These are phyloP conservation scores for Tenthredo livida DNA, from an alignment of 2,888 invertebrate genomes.

Conservation along the genomic window DNA sequence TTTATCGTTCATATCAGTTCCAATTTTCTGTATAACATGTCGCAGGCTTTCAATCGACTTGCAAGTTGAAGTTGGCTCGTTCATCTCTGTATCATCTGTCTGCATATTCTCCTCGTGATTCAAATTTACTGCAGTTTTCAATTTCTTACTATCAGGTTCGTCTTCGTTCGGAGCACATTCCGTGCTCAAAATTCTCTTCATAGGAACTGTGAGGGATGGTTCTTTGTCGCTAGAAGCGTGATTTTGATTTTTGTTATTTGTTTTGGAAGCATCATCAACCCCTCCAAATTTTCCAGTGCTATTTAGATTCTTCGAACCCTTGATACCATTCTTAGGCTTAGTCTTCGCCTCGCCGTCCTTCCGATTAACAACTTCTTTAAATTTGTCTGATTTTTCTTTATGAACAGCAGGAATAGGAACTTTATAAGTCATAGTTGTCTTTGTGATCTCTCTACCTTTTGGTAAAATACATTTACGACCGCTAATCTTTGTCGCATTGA, in stretches of 20 bases:
- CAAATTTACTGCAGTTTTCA: slow-evolving; percentile 53
- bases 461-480: slow-evolving; percentile 75
- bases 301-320: slow-evolving; percentile 44
- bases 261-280: slow-evolving; percentile 8
- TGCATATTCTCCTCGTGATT: slow-evolving; percentile 53
- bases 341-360: slow-evolving; percentile 64
- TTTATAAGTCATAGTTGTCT: slow-evolving; percentile 76
- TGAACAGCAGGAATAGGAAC: slow-evolving; percentile 76
- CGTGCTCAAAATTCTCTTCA: slow-evolving; percentile 28
- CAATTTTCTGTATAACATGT: slow-evolving; percentile 70
- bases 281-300: slow-evolving; percentile 30
- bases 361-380: slow-evolving; percentile 61
- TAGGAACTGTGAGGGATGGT: background rate
- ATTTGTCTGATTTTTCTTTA: slow-evolving; percentile 69
- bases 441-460: slow-evolving; percentile 74
- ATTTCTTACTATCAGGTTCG: slow-evolving; percentile 60
- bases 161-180: background rate
- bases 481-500: slow-evolving; percentile 74
- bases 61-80: slow-evolving; percentile 64
- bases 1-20: slow-evolving; percentile 59
- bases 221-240: slow-evolving; percentile 51
- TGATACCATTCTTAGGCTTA: slow-evolving; percentile 49
- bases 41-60: slow-evolving; percentile 71
- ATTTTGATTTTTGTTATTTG: slow-evolving; percentile 50
- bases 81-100: slow-evolving; percentile 28